Evolutionary conservation across 2,113 vertebrate genomes (phyloP).

Genomic region (Gracilinanus agilis): DNA sequence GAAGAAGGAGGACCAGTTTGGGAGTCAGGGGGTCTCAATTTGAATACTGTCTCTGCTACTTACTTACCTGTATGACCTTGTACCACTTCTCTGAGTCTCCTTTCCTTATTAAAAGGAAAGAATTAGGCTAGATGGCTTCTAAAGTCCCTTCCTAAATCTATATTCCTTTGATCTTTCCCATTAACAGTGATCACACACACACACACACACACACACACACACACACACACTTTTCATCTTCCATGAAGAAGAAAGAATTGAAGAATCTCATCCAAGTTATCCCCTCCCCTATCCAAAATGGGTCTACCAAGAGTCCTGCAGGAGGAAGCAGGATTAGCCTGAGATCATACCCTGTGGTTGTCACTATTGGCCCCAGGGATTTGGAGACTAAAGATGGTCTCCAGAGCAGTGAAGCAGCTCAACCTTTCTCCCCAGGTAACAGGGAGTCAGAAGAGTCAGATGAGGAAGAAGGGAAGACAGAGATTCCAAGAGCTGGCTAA

Average conservation of each 20-base stretch:
- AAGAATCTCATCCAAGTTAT: neutral
- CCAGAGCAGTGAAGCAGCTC: slow-evolving; percentile 29
- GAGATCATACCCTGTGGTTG: neutral
- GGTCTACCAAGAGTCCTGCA: neutral
- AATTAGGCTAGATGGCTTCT: neutral
- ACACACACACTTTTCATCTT: neutral
- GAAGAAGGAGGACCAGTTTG: neutral
- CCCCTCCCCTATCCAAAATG: slow-evolving; percentile 15
- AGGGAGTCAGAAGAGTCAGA: slow-evolving; percentile 52
- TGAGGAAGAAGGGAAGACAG: slow-evolving; percentile 57
- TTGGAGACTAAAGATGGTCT: neutral
- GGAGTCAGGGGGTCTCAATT: neutral
- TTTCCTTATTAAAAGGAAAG: neutral
- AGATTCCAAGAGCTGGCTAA: slow-evolving; percentile 64
- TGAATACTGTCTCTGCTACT: neutral
- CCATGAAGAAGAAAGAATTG: neutral
- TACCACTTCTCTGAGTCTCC: neutral
- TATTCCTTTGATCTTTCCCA: neutral
- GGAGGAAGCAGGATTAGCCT: slow-evolving; percentile 24
- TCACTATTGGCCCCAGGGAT: slow-evolving; percentile 17
- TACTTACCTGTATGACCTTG: neutral
- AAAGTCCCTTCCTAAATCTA: neutral
- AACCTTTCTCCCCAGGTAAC: slow-evolving; percentile 39
- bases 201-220: neutral
- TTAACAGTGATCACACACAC: neutral